A percentile compares a stretch with the other conserved stretches of the same genome.
These are phyloP conservation scores for Mythimna loreyi DNA, from an alignment of 2,888 invertebrate genomes.

Conservation along the genomic window DNA sequence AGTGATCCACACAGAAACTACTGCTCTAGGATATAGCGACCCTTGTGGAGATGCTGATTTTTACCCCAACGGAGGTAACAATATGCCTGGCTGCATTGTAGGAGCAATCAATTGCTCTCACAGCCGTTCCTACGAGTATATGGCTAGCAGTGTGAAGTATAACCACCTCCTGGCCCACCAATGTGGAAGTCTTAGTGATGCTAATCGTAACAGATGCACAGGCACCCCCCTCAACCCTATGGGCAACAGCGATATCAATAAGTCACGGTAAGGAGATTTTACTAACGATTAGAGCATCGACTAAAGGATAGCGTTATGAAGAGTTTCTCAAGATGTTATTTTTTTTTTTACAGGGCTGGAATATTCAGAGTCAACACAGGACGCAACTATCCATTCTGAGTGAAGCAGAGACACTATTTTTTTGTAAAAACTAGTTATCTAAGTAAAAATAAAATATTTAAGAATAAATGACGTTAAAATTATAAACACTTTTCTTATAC, in stretches of 20 bases:
- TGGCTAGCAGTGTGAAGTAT: slow-evolving; percentile 76
- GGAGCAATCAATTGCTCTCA: slow-evolving; percentile 77
- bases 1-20: slow-evolving; percentile 83
- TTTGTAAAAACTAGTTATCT: not conserved
- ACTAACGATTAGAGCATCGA: not conserved
- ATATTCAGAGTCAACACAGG: slow-evolving; percentile 55
- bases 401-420: not conserved
- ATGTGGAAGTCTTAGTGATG: slow-evolving; percentile 71
- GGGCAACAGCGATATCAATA: slow-evolving; percentile 51
- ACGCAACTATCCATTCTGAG: slow-evolving; percentile 44
- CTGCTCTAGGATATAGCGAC: slow-evolving; percentile 70
- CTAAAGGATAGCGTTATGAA: not conserved
- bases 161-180: slow-evolving; percentile 75
- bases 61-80: slow-evolving; percentile 80
- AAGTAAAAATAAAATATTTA: not conserved
- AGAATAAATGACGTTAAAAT: no score
- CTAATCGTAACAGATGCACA: slow-evolving; percentile 69
- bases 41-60: slow-evolving; percentile 81
- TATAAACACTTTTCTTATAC: no score
- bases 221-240: slow-evolving; percentile 32
- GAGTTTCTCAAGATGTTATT: not conserved
- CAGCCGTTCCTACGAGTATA: slow-evolving; percentile 74
- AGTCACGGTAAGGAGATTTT: slow-evolving; percentile 40
- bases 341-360: slow-evolving; percentile 48
- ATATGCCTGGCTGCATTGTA: slow-evolving; percentile 81